Base-by-base conservation (phyloP, 1,140 invertebrate genomes). In the Ptiloglossa arizonensis region DNA sequence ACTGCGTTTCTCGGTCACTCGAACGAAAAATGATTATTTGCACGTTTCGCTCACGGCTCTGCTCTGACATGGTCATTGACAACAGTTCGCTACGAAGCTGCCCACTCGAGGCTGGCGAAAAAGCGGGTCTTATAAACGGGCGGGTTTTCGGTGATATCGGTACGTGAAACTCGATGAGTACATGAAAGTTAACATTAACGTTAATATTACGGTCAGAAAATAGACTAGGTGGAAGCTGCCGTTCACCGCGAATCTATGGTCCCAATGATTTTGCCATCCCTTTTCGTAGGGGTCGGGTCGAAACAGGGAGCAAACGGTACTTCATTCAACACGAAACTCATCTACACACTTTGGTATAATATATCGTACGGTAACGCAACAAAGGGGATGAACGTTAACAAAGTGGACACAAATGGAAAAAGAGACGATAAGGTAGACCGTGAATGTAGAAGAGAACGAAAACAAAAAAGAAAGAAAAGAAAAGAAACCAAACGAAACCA, bases 231-330 rank as follows among this genome's bases (percentile, higher is more conserved):
- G 57, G 59, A 78, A 63, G 75, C 48, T 69, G 19, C 41, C 44
- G 35, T 52, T 60, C 72, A 68, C 17, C 35, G 48, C 46, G 50
- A n/a, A 29, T 64, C 57, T 22, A n/a, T 22, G 15, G 11, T 44
- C 29, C 70, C 80, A 70, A 67, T 78, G 88, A 90, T 91, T 90
- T 91, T 88, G 86, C 81, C 87, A 88, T 91, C 88, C 88, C 89
- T 91, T 92, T 92, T 91, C 90, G 87, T 91, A 91, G 91, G 91
- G 90, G 91, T 91, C 91, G 90, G 91, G 90, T 91, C 73, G 71
- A 87, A 86, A 87, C 60, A 77, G 86, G 83, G 84, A 87, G 81
- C 59, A 88, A 85, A 82, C 71, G 74, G 86, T 80, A 87, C 68
- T 77, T 91, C 89, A 91, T 91, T 91, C 90, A 89, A 90, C 88